These are phyloP conservation scores for Thera obeliscata DNA, from an alignment of 2,888 invertebrate species.

Conservation along the genomic window DNA sequence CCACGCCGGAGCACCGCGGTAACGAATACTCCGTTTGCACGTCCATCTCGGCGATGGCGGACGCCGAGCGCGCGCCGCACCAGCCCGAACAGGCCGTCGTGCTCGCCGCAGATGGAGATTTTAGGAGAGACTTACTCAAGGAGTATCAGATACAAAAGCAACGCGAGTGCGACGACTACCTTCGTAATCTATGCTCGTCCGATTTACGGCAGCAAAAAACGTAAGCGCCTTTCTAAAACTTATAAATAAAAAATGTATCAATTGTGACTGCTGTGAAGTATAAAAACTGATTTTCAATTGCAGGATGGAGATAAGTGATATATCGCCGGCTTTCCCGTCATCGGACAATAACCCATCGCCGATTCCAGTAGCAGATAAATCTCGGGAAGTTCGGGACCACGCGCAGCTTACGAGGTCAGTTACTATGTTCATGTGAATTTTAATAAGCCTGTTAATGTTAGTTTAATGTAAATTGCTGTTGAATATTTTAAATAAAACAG, in stretches of 20 bases:
- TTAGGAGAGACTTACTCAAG: slow-evolving; percentile 88
- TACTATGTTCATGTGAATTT: background rate
- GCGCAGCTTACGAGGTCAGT: slow-evolving; percentile 55
- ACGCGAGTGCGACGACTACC: slow-evolving; percentile 81
- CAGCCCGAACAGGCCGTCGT: slow-evolving; percentile 57
- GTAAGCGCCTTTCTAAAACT: slow-evolving; percentile 46
- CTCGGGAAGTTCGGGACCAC: slow-evolving; percentile 43
- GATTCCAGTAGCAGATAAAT: slow-evolving; percentile 43
- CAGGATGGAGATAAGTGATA: slow-evolving; percentile 65
- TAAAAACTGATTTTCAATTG: slow-evolving; percentile 43
- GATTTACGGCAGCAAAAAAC: slow-evolving; percentile 70
- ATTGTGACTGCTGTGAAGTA: slow-evolving; percentile 2
- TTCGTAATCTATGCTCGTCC: slow-evolving; percentile 74
- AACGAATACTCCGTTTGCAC: slow-evolving; percentile 87
- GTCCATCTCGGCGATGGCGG: slow-evolving; percentile 86
- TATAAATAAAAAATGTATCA: background rate
- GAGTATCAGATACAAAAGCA: slow-evolving; percentile 92
- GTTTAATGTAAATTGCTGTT: too few species aligned
- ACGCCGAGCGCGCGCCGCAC: slow-evolving; percentile 61
- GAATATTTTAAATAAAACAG: background rate
- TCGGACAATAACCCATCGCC: slow-evolving; percentile 51
- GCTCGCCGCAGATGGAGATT: slow-evolving; percentile 63
- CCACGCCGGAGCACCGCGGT: slow-evolving; percentile 88
- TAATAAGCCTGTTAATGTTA: background rate
- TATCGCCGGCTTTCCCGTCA: slow-evolving; percentile 55